These are phyloP conservation scores for Dicrurus megarhynchus DNA, from an alignment of 2,113 vertebrate species.

Conservation along the genomic window DNA sequence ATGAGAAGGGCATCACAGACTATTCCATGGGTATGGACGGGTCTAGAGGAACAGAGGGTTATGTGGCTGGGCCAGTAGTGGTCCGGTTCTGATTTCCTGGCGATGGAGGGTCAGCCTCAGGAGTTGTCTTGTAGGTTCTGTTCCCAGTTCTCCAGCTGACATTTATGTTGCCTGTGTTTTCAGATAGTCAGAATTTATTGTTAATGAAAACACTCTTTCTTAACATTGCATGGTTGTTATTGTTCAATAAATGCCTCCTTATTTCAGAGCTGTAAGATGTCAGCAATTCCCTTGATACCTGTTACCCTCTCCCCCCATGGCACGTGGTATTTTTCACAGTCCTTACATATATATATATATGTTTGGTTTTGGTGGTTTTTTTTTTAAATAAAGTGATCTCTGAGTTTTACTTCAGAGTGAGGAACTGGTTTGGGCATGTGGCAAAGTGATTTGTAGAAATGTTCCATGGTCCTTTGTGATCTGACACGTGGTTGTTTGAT, in stretches of 20 bases:
- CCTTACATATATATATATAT: neutral
- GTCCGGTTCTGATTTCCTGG: neutral
- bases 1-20: neutral
- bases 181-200: neutral
- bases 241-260: neutral
- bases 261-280: neutral
- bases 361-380: no score
- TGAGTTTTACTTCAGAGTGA: neutral
- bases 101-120: neutral
- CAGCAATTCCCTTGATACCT: neutral
- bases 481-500: neutral
- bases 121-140: neutral
- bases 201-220: neutral
- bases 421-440: neutral
- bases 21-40: rapidly evolving
- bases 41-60: neutral
- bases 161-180: neutral
- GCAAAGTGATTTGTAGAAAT: neutral
- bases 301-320: neutral
- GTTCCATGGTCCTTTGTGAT: neutral
- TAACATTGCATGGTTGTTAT: rapidly evolving
- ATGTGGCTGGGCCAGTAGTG: neutral
- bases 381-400: no score
- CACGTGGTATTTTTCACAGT: neutral
- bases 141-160: neutral